These are phyloP conservation scores for Listronotus oregonensis DNA, from an alignment of 1,140 invertebrate genomes.

Conservation along the genomic window DNA sequence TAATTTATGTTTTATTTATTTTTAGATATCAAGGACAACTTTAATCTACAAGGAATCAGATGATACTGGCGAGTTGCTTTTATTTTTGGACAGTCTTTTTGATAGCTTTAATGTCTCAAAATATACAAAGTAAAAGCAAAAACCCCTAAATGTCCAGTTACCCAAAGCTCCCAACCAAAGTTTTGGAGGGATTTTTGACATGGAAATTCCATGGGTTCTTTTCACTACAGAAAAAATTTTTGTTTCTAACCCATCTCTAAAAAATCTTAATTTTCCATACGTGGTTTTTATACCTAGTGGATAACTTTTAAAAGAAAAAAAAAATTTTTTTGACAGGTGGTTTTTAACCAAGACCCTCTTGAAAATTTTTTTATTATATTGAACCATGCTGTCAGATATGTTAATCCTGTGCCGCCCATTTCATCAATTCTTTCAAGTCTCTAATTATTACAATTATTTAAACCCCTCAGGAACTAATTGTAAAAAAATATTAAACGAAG, in stretches of 20 bases:
- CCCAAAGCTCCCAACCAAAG: constrained; percentile 35
- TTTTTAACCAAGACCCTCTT: too few species aligned
- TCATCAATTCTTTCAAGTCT: too few species aligned
- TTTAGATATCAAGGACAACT: too few species aligned
- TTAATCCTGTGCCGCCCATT: too few species aligned
- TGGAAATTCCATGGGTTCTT: constrained; percentile 42
- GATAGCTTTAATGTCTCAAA: constrained; percentile 44
- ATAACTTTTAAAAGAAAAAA: neutral
- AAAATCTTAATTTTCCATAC: constrained; percentile 46
- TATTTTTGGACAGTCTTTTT: constrained; percentile 48
- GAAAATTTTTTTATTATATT: too few species aligned
- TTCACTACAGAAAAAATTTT: constrained; percentile 19
- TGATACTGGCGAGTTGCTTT: constrained; percentile 46
- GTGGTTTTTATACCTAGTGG: constrained; percentile 45
- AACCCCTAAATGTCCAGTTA: constrained; percentile 43
- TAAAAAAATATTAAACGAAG: constrained; percentile 15
- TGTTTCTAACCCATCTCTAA: constrained; percentile 42
- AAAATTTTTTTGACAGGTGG: constrained; percentile 20
- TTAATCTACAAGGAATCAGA: too few species aligned
- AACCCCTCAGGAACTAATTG: constrained; percentile 33
- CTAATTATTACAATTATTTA: constrained; percentile 32
- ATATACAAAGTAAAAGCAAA: constrained; percentile 37
- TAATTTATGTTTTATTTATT: too few species aligned
- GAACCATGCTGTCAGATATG: too few species aligned
- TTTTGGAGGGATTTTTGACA: constrained; percentile 39